Evolutionary conservation across 2,888 invertebrate species (phyloP), one percentile per base, ranked within the genome.

Genomic region (Lordiphosa andalusiaca): DNA sequence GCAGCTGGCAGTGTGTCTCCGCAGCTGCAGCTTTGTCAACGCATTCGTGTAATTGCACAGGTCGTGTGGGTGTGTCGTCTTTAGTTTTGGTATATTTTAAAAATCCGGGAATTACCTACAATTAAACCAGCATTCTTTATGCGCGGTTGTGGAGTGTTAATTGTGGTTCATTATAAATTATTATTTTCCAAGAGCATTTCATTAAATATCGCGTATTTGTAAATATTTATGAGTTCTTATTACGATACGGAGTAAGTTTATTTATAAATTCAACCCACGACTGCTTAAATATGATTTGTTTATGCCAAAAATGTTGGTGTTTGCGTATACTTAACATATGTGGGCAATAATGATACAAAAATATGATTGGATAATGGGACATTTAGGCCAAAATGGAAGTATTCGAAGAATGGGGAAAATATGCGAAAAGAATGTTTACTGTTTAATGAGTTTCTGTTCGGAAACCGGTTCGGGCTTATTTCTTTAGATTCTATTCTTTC

Each of bases 211-310:
- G 38, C 25, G 9, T 46, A 57, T 37, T 46, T 51, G 58, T 42
- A 61, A 52, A 58, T 69, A 74, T 84, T 72, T 78, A 87, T 87
- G 87, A 87, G 88, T 78, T 85, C 82, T 70, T 87, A 80, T 82
- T 87, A 87, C 75, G 87, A 87, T 80, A 70, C 86, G 58, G 88
- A 88, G 87, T 87, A 87, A 88, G 88, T 86, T 64, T 62, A 69
- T 69, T 60, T 61, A 82, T 71, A 61, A 60, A 53, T 52, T 58
- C 16, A 57, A 37, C 35, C 42, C 9, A 9, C 25, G 13, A 10
- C 25, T 25, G 23, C 30, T 44, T 44, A 5, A 44, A 33, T 44
- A 44, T 44, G 44, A 35, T 37, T 33, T 57, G 53, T 57, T 59
- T 50, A 39, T 59, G 10, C 12, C 10, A 36, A 53, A 39, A 39